Evolutionary conservation across 2,113 vertebrate genomes (phyloP), one percentile per base, ranked within the genome.

Genomic region (Xyrauchen texanus): DNA sequence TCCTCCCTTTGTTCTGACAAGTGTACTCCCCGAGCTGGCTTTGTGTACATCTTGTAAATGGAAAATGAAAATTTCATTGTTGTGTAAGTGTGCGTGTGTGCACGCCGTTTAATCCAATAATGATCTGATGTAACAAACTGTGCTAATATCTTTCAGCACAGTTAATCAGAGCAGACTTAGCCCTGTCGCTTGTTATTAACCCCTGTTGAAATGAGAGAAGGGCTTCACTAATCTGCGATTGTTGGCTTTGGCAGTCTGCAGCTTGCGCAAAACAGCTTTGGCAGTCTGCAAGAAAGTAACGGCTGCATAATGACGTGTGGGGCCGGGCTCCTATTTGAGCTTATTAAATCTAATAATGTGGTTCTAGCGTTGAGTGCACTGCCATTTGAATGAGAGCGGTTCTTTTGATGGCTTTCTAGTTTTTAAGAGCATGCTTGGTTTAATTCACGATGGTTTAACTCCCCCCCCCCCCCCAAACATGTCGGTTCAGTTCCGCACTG

Each of bases 121-220:
- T 91, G 93, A 96, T 95, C 92, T 95, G 92, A 87, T 92, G 95
- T 95, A 95, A 93, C 95, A 92, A 96, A 95, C 88, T 88, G 95
- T 94, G 91, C 93, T 94, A 94, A 96, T 95, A 96, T 98, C 94
- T 95, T 94, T 93, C 95, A 93, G 94, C 96, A 94, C 93, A 94
- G 92, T 96, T 98, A 98, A 98, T 97, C 93, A 95, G 95, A 96
- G 94, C 90, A 91, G 96, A 97, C 96, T 97, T 96, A 96, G 95
- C 95, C 94, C 94, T 96, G 97, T 97, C 96, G 94, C 95, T 98
- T 94, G 96, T 95, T 95, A 97, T 98, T 98, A 98, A 98, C 96
- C 95, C 96, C 95, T 94, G 95, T 93, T 95, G 96, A 96, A 97
- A 98, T 93, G 93, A 94, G 94, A 95, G 94, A 95, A 94, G 94